Evolutionary conservation across 1,140 invertebrate species (phyloP).

Genomic region (Bombus cullumanus): DNA sequence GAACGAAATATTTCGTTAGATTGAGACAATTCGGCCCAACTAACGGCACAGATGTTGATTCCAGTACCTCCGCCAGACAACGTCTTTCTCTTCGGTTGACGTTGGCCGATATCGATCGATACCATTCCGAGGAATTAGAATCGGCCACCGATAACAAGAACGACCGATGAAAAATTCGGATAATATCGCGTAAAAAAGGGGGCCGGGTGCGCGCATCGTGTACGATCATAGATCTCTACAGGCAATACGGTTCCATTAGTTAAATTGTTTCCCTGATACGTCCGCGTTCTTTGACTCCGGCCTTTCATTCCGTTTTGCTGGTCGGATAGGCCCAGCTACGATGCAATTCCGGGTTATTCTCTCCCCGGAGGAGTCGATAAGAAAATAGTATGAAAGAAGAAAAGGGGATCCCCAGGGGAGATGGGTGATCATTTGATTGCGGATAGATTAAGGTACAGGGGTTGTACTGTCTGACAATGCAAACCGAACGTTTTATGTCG

Average conservation of each 20-base stretch:
- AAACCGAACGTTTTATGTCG: conserved; percentile 42
- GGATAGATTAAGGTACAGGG: conserved; percentile 51
- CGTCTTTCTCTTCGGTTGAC: background rate
- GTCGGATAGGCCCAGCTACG: conserved; percentile 31
- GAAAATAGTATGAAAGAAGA: conserved; percentile 48
- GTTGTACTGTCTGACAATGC: conserved; percentile 38
- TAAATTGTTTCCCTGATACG: conserved; percentile 78
- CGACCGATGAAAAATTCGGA: conserved; percentile 33
- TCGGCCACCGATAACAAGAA: conserved; percentile 40
- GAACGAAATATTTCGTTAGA: too few species aligned
- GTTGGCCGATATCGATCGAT: conserved; percentile 34
- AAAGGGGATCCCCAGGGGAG: conserved; percentile 27
- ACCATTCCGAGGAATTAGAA: conserved; percentile 44
- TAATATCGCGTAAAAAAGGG: conserved; percentile 14
- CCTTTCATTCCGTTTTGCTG: conserved; percentile 47
- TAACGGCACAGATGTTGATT: background rate
- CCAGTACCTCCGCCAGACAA: background rate
- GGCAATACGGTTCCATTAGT: conserved; percentile 80
- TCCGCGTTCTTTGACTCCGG: conserved; percentile 56
- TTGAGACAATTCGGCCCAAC: background rate
- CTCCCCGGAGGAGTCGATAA: conserved; percentile 33
- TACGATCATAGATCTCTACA: conserved; percentile 58
- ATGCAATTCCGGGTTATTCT: conserved; percentile 54
- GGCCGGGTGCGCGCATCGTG: background rate
- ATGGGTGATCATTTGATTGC: conserved; percentile 51